These are phyloP conservation scores for Ramphastos sulfuratus DNA, from an alignment of 2,113 vertebrate genomes.

Conservation along the genomic window DNA sequence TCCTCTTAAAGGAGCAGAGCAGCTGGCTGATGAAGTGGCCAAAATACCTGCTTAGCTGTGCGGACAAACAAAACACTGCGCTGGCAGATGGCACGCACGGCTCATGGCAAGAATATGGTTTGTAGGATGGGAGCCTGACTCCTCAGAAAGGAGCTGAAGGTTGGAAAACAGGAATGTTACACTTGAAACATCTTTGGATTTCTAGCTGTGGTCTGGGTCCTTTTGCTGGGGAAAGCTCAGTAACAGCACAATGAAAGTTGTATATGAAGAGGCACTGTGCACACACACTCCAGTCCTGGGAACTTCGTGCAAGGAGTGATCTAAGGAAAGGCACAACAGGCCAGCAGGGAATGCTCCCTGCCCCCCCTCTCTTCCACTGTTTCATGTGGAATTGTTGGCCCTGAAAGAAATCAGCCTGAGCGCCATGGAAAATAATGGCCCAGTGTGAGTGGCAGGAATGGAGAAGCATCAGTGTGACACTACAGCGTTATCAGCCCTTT, in stretches of 20 bases:
- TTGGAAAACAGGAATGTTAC: background rate
- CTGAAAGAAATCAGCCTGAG: background rate
- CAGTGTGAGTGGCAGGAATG: background rate
- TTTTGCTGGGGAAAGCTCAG: background rate
- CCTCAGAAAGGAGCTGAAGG: background rate
- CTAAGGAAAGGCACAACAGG: background rate
- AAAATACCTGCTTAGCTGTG: background rate
- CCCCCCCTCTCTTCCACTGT: background rate
- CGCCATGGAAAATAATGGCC: background rate
- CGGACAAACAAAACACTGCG: background rate
- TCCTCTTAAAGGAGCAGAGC: slow-evolving; percentile 18
- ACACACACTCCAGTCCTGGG: background rate
- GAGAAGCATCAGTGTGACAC: background rate
- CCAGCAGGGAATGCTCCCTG: background rate
- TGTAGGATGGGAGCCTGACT: background rate
- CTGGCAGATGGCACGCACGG: background rate
- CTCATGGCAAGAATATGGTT: background rate
- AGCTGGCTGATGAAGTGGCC: slow-evolving; percentile 34
- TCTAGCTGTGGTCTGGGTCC: background rate
- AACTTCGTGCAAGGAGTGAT: background rate
- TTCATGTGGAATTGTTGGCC: background rate
- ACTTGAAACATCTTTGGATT: accelerated
- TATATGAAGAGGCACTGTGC: background rate
- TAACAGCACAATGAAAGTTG: background rate
- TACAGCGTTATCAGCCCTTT: accelerated